Evolutionary conservation across 1,140 invertebrate species (phyloP).

Genomic region (Procambarus clarkii): DNA sequence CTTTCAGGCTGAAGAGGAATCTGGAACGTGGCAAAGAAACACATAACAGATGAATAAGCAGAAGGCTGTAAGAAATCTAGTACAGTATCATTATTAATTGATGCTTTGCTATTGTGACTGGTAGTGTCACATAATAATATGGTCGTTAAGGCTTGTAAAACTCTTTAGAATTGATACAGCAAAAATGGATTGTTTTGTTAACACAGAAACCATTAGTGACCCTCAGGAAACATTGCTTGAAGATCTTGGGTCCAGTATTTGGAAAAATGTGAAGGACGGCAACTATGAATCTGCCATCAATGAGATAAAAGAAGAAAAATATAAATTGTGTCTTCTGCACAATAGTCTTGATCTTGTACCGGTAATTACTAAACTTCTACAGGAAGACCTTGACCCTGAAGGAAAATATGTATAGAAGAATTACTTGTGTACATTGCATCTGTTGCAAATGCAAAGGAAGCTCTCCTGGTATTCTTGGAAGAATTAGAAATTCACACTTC

Average conservation of each 20-base stretch:
- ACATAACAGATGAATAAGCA: background rate
- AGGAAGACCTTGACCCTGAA: conserved; percentile 40
- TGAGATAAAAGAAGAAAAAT: conserved; percentile 30
- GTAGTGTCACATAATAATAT: background rate
- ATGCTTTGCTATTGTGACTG: background rate
- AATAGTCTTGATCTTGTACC: conserved; percentile 55
- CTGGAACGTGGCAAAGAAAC: background rate
- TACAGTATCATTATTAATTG: background rate
- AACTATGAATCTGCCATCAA: conserved; percentile 25
- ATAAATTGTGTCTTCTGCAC: conserved; percentile 23
- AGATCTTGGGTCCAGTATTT: conserved; percentile 46
- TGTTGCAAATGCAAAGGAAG: conserved; percentile 82
- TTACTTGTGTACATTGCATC: conserved; percentile 81
- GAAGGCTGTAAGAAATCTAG: background rate
- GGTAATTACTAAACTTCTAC: conserved; percentile 37
- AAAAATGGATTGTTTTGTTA: conserved; percentile 13
- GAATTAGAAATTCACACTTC: conserved; percentile 81
- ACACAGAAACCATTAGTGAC: background rate
- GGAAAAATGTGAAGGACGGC: conserved; percentile 25
- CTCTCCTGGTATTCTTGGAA: conserved; percentile 84
- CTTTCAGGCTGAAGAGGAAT: conserved; percentile 41
- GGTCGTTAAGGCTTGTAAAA: background rate
- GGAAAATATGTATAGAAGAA: conserved; percentile 48
- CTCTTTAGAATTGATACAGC: background rate
- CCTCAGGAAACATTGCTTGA: background rate